A percentile compares a stretch with the other conserved stretches of the same genome.
phyloP scores from a whole-genome alignment of 2,888 invertebrate genomes.

The Carabus problematicus region DNA sequence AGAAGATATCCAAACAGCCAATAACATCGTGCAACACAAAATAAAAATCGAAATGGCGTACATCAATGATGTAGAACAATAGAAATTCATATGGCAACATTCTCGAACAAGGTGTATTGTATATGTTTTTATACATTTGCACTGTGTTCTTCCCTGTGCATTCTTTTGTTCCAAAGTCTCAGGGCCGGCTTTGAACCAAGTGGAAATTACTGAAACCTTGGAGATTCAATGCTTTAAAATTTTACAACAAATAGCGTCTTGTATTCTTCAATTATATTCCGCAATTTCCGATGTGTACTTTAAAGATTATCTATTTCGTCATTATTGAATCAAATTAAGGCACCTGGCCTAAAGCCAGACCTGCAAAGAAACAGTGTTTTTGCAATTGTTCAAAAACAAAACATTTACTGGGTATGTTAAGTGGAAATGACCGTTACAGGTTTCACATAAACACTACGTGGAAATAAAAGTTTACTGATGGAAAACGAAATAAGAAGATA shows the following conservation, averaged over 20 bases:
- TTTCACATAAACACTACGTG: slow-evolving; percentile 11
- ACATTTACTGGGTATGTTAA: slow-evolving; percentile 30
- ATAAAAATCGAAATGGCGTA: neutral
- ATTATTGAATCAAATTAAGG: too few species aligned
- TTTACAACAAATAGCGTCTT: too few species aligned
- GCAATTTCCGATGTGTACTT: too few species aligned
- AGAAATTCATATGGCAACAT: slow-evolving; percentile 33
- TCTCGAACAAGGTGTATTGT: neutral
- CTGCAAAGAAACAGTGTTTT: too few species aligned
- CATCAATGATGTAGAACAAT: slow-evolving; percentile 34
- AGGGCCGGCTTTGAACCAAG: neutral
- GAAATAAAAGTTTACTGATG: slow-evolving; percentile 14
- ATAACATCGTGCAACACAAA: slow-evolving; percentile 16
- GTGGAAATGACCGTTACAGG: slow-evolving; percentile 5
- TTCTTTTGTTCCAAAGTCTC: slow-evolving; percentile 32
- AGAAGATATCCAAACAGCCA: slow-evolving; percentile 4
- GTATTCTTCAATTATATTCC: too few species aligned
- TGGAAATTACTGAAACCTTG: too few species aligned
- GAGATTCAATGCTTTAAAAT: too few species aligned
- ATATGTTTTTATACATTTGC: slow-evolving; percentile 32
- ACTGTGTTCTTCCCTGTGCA: slow-evolving; percentile 18
- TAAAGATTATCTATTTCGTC: too few species aligned
- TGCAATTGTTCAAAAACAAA: slow-evolving; percentile 28
- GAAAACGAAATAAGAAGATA: slow-evolving; percentile 20
- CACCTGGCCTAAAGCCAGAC: too few species aligned